Evolutionary conservation across 2,113 vertebrate genomes (phyloP).

Genomic region (Vombatus ursinus): DNA sequence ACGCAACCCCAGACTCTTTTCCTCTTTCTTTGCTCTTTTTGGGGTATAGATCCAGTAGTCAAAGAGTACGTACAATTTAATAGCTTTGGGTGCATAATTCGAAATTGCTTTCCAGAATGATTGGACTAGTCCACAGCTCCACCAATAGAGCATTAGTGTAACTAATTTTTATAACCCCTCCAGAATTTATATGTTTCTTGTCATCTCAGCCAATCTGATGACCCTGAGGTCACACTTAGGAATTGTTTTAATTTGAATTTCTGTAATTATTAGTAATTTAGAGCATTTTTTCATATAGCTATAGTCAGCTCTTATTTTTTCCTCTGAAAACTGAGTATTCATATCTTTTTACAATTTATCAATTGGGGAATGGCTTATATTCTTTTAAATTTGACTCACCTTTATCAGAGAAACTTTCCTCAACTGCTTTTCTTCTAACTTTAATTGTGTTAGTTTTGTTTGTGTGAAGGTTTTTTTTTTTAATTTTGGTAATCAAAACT

Average conservation of each 20-base stretch:
- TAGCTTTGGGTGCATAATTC: background rate
- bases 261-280: background rate
- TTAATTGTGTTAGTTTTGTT: background rate
- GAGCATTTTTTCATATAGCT: background rate
- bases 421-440: background rate
- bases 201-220: background rate
- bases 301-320: background rate
- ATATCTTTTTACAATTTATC: background rate
- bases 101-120: too few relatives aligned
- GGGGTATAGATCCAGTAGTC: background rate
- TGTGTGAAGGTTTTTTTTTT: too few relatives aligned
- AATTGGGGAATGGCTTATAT: background rate
- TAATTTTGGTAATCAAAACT: background rate
- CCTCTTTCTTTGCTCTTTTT: background rate
- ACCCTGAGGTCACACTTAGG: background rate
- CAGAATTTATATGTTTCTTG: background rate
- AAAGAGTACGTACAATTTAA: background rate
- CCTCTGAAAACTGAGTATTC: background rate
- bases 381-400: background rate
- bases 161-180: background rate
- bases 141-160: background rate
- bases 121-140: too few relatives aligned
- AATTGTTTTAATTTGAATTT: background rate
- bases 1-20: background rate
- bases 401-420: background rate